phyloP scores from a whole-genome alignment of 2,113 vertebrate genomes.

The Antigone vipio region DNA sequence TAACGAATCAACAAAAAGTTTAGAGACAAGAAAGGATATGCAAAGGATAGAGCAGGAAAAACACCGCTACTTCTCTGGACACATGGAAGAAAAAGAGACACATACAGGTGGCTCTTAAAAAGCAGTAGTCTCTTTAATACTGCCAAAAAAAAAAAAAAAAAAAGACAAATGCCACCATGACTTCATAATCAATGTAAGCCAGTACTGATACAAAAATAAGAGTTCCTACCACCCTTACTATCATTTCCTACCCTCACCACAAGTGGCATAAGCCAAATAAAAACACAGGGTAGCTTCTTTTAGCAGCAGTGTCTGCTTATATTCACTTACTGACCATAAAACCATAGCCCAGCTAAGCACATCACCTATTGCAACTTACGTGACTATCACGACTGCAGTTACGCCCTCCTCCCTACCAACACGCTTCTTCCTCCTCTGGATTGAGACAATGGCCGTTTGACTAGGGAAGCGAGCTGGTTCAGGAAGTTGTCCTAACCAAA shows the following conservation, averaged over 20 bases:
- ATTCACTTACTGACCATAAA: accelerated
- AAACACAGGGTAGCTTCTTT: background rate
- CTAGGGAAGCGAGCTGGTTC: background rate
- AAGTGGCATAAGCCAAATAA: background rate
- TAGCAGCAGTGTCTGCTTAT: background rate
- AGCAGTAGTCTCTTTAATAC: background rate
- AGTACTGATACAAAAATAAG: background rate
- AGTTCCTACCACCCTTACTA: background rate
- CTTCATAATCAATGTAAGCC: background rate
- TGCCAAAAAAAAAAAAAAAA: background rate
- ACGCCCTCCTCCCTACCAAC: background rate
- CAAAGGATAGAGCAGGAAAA: background rate
- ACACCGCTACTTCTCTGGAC: background rate
- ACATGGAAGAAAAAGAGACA: background rate
- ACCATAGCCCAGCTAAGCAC: background rate
- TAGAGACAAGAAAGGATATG: background rate
- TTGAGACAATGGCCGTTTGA: accelerated
- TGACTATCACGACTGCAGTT: background rate
- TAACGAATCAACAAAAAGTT: background rate
- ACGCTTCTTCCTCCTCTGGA: background rate
- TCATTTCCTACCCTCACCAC: background rate
- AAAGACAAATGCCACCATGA: background rate
- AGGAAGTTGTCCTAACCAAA: background rate
- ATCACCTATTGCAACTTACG: background rate
- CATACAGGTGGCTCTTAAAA: background rate